phyloP scores from a whole-genome alignment of 2,888 invertebrate genomes.

The Diabrotica balteata region DNA sequence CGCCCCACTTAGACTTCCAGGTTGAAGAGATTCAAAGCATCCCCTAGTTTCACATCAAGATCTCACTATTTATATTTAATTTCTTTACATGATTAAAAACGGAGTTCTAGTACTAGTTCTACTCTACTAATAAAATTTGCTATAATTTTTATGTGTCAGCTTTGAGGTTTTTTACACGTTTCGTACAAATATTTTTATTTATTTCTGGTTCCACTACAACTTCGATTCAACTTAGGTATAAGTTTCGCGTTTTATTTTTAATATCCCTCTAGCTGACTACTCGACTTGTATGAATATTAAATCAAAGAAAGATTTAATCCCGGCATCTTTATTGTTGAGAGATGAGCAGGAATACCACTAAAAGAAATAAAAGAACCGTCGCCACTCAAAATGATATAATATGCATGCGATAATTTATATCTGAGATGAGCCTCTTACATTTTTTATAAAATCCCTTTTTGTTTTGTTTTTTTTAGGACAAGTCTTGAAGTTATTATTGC shows the following conservation, averaged over 20 bases:
- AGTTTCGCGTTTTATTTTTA: constrained; percentile 7
- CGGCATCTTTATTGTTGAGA: constrained; percentile 12
- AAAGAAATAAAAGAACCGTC: constrained; percentile 13
- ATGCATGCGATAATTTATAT: constrained; percentile 25
- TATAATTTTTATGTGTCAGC: too few species aligned
- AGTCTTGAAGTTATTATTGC: neutral
- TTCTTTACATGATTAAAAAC: too few species aligned
- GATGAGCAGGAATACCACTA: constrained; percentile 19
- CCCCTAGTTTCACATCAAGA: too few species aligned
- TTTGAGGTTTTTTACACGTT: too few species aligned
- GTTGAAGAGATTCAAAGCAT: too few species aligned
- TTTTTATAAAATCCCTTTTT: neutral
- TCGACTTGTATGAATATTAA: constrained; percentile 15
- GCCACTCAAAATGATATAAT: constrained; percentile 20
- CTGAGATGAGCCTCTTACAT: constrained; percentile 8
- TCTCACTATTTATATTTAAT: too few species aligned
- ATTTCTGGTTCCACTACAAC: neutral
- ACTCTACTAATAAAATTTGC: too few species aligned
- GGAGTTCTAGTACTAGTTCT: too few species aligned
- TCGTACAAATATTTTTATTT: constrained; percentile 3
- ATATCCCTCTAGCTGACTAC: constrained; percentile 8
- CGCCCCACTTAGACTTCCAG: too few species aligned
- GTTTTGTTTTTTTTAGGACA: constrained; percentile 5
- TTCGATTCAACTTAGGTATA: constrained; percentile 7
- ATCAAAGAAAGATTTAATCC: constrained; percentile 18